A percentile compares a stretch with the other conserved stretches of the same genome.
Conservation (phyloP, 2,888 invertebrate genomes). For the Melanophora roralis region DNA sequence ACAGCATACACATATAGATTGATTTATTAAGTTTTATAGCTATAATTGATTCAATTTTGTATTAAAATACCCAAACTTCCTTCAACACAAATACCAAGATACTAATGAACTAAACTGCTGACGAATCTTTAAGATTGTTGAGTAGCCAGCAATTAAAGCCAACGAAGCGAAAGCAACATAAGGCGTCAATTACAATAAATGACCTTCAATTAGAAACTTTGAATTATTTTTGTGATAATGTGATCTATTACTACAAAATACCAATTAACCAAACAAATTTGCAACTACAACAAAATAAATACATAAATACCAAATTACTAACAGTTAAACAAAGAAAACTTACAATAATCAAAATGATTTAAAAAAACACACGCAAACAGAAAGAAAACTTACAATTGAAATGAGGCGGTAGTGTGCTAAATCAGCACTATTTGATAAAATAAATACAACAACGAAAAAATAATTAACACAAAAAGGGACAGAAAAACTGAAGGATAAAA, state of each 20-base stretch:
- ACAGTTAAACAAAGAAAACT: too few species aligned
- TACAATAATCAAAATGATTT: constrained; percentile 26
- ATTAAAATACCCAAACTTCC: too few species aligned
- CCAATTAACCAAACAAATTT: constrained; percentile 9
- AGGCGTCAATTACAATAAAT: neutral
- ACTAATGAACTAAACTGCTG: neutral
- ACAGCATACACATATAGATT: too few species aligned
- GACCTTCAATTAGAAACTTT: neutral
- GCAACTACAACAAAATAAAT: neutral
- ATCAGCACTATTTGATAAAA: constrained; percentile 39
- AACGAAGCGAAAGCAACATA: neutral
- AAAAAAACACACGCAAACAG: constrained; percentile 24
- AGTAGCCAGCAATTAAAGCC: too few species aligned
- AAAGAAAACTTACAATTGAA: constrained; percentile 48
- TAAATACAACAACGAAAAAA: constrained; percentile 38
- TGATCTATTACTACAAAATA: constrained; percentile 33
- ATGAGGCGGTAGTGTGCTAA: constrained; percentile 15
- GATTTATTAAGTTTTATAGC: too few species aligned
- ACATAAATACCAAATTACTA: neutral
- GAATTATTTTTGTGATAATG: neutral
- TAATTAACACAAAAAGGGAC: constrained; percentile 46
- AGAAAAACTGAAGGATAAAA: neutral
- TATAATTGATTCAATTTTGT: too few species aligned
- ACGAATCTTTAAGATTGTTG: neutral
- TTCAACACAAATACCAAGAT: too few species aligned